Evolutionary conservation across 2,797 vertebrate species (phyloP).

Genomic region (Parotocinclus haroldoi): DNA sequence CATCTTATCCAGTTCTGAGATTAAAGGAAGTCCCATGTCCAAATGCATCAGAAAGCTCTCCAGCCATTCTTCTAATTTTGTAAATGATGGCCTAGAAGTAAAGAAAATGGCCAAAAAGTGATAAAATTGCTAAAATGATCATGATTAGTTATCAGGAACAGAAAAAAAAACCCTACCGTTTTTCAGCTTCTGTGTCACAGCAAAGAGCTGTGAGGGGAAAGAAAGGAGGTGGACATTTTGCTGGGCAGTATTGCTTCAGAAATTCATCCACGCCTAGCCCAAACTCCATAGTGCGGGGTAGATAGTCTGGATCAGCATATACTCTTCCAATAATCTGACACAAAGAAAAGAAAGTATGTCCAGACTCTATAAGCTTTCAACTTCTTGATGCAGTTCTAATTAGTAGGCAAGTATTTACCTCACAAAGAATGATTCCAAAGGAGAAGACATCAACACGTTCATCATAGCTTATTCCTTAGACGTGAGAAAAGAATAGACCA

Average conservation of each 20-base stretch:
- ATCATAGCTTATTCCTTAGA: slow-evolving; percentile 87
- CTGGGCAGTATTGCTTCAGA: slow-evolving; percentile 81
- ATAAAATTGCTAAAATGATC: no score
- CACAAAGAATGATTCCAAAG: slow-evolving; percentile 93
- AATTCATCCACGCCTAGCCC: slow-evolving; percentile 86
- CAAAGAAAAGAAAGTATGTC: not conserved
- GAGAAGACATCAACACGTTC: slow-evolving; percentile 97
- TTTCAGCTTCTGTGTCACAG: slow-evolving; percentile 89
- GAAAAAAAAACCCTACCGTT: no score
- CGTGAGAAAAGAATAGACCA: slow-evolving; percentile 27
- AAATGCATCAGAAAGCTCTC: slow-evolving; percentile 86
- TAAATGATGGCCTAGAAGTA: slow-evolving; percentile 77
- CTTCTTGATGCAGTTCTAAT: no score
- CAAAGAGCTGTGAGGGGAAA: slow-evolving; percentile 86
- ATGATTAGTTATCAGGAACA: no score
- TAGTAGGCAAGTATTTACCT: slow-evolving; percentile 66
- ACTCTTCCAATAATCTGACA: slow-evolving; percentile 90
- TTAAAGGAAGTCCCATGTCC: slow-evolving; percentile 80
- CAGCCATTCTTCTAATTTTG: slow-evolving; percentile 88
- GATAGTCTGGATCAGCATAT: slow-evolving; percentile 90
- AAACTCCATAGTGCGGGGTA: slow-evolving; percentile 89
- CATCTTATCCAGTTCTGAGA: slow-evolving; percentile 84
- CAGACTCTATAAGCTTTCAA: not conserved
- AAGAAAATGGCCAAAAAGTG: slow-evolving; percentile 12
- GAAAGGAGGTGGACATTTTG: slow-evolving; percentile 81